Percentiles rank a stretch among this genome's conserved stretches.
These are phyloP conservation scores for Diplodus puntazzo DNA, from an alignment of 2,797 vertebrate genomes.

Conservation along the genomic window DNA sequence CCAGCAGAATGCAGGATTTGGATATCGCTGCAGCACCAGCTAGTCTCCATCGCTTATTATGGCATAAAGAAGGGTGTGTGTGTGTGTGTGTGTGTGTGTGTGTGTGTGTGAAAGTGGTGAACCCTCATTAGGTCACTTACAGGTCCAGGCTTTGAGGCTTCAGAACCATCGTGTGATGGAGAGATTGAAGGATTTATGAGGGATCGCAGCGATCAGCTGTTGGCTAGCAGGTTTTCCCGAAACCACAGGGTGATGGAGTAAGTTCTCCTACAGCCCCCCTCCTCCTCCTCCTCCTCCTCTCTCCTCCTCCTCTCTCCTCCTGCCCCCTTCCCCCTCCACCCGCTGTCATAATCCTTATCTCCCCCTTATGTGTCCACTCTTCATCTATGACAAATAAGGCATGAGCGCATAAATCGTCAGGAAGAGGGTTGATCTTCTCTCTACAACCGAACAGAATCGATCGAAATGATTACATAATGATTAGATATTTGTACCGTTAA, in stretches of 20 bases:
- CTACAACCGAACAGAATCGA: slow-evolving; percentile 31
- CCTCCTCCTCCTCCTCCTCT: not conserved
- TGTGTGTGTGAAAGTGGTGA: slow-evolving; percentile 35
- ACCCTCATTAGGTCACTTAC: slow-evolving; percentile 62
- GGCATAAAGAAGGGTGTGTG: slow-evolving; percentile 33
- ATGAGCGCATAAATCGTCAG: slow-evolving; percentile 15
- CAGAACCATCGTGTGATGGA: slow-evolving; percentile 56
- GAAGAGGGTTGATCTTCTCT: slow-evolving; percentile 2
- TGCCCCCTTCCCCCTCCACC: slow-evolving; percentile 32
- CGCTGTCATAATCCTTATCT: slow-evolving; percentile 28
- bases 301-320: not conserved
- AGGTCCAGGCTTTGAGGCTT: slow-evolving; percentile 46
- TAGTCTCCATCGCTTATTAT: slow-evolving; percentile 54
- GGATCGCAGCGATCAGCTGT: slow-evolving; percentile 41
- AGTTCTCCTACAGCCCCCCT: slow-evolving; percentile 35
- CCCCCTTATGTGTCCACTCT: slow-evolving; percentile 12
- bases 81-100: slow-evolving; percentile 39
- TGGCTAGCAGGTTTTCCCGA: slow-evolving; percentile 44
- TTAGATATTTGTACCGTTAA: slow-evolving; percentile 23
- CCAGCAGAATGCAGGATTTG: slow-evolving; percentile 69
- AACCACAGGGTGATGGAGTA: slow-evolving; percentile 59
- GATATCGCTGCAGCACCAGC: slow-evolving; percentile 67
- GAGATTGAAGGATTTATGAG: slow-evolving; percentile 42
- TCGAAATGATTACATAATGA: slow-evolving; percentile 66
- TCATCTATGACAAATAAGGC: slow-evolving; percentile 24